A percentile compares a stretch with the other conserved stretches of the same genome.
These are phyloP conservation scores for Meteorus cinctellus DNA, from an alignment of 2,888 invertebrate genomes.

Conservation along the genomic window DNA sequence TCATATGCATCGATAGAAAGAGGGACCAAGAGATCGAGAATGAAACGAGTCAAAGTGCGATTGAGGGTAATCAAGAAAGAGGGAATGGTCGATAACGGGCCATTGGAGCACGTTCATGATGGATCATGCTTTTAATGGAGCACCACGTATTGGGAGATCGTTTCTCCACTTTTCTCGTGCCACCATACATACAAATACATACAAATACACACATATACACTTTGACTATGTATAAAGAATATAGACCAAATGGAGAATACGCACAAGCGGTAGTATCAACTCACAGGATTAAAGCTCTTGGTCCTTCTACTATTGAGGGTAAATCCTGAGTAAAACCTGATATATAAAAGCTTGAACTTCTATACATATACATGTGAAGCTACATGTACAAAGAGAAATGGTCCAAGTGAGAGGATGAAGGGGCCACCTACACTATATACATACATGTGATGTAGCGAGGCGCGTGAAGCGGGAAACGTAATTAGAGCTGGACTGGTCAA, in stretches of 20 bases:
- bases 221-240: neutral
- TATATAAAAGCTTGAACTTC: slow-evolving; percentile 16
- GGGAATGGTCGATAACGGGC: slow-evolving; percentile 38
- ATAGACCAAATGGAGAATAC: neutral
- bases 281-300: slow-evolving; percentile 1
- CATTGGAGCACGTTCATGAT: slow-evolving; percentile 45
- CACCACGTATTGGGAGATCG: slow-evolving; percentile 32
- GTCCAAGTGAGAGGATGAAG: slow-evolving; percentile 51
- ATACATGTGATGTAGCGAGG: slow-evolving; percentile 11
- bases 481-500: slow-evolving; percentile 60
- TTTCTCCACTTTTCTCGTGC: slow-evolving; percentile 1
- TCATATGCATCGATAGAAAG: too few species aligned
- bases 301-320: neutral
- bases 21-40: neutral
- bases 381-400: slow-evolving; percentile 48
- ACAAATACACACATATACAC: neutral
- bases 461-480: slow-evolving; percentile 56
- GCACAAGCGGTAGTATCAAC: neutral
- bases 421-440: slow-evolving; percentile 20
- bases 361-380: slow-evolving; percentile 16
- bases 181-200: neutral
- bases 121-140: slow-evolving; percentile 48
- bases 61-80: slow-evolving; percentile 19
- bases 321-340: neutral
- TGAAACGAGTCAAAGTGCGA: neutral